Conservation (phyloP, 2,888 invertebrate species). For the Lepidochitona cinerea region DNA sequence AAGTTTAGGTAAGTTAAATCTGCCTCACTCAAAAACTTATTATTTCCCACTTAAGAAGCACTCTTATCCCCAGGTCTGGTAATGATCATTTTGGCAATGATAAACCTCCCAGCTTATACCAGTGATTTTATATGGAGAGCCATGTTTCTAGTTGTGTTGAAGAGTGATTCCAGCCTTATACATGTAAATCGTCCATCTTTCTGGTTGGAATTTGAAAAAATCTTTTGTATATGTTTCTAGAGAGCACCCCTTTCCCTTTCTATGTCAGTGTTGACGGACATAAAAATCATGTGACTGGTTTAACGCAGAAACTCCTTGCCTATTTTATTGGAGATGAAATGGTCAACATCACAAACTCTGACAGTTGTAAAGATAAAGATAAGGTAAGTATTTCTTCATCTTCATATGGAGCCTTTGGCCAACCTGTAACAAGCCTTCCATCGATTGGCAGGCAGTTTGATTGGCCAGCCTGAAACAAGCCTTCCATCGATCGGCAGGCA, state of each 20-base stretch:
- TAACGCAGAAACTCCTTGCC: constrained; percentile 46
- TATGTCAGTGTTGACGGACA: constrained; percentile 49
- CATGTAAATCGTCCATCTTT: not conserved
- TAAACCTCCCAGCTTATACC: too few relatives aligned
- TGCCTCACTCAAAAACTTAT: too few relatives aligned
- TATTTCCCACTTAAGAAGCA: too few relatives aligned
- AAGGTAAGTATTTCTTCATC: constrained; percentile 24
- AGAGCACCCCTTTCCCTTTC: constrained; percentile 43
- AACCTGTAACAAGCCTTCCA: too few relatives aligned
- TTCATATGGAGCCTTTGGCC: too few relatives aligned
- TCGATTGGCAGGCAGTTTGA: too few relatives aligned
- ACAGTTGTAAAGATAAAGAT: constrained; percentile 4
- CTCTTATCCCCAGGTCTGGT: too few relatives aligned
- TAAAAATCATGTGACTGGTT: constrained; percentile 41
- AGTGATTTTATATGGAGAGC: not conserved
- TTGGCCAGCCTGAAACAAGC: too few relatives aligned
- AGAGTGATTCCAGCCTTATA: too few relatives aligned
- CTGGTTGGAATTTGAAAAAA: not conserved
- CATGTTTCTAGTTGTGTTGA: not conserved
- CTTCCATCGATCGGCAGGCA: too few relatives aligned
- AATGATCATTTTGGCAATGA: too few relatives aligned
- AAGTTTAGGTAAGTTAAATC: constrained; percentile 24
- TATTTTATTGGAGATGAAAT: constrained; percentile 45
- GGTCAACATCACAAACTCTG: constrained; percentile 11
- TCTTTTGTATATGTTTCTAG: too few relatives aligned